These are phyloP conservation scores for Laspeyria flexula DNA, from an alignment of 2,888 invertebrate species.

Conservation along the genomic window DNA sequence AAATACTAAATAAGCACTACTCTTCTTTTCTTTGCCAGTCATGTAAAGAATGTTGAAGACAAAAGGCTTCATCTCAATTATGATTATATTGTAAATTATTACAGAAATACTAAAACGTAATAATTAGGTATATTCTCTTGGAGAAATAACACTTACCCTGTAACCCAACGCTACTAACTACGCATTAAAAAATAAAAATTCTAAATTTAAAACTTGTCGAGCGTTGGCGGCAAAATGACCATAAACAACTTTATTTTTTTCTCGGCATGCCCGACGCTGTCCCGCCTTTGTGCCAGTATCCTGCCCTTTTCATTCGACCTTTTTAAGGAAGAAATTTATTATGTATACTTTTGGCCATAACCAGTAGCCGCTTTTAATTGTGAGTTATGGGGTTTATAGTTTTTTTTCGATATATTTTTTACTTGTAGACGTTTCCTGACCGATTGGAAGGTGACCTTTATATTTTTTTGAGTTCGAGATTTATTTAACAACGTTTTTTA, in stretches of 20 bases:
- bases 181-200: conserved; percentile 62
- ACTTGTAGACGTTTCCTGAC: conserved; percentile 67
- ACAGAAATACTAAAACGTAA: no score
- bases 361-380: conserved; percentile 85
- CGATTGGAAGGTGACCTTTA: conserved; percentile 78
- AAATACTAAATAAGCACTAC: no score
- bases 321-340: conserved; percentile 85
- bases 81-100: no score
- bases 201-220: conserved; percentile 75
- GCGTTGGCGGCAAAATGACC: conserved; percentile 83
- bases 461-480: conserved; percentile 68
- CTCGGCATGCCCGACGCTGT: conserved; percentile 64
- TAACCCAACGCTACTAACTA: conserved; percentile 32
- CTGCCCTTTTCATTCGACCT: conserved; percentile 83
- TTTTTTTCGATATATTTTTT: conserved; percentile 52
- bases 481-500: conserved; percentile 61
- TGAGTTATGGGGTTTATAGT: conserved; percentile 78
- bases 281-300: conserved; percentile 79
- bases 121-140: no score
- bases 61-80: no score
- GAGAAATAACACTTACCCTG: no score
- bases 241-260: conserved; percentile 81
- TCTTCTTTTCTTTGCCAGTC: no score
- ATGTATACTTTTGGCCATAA: conserved; percentile 83
- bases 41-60: no score